Conservation (phyloP, 2,113 vertebrate genomes). For the Gavialis gangeticus region DNA sequence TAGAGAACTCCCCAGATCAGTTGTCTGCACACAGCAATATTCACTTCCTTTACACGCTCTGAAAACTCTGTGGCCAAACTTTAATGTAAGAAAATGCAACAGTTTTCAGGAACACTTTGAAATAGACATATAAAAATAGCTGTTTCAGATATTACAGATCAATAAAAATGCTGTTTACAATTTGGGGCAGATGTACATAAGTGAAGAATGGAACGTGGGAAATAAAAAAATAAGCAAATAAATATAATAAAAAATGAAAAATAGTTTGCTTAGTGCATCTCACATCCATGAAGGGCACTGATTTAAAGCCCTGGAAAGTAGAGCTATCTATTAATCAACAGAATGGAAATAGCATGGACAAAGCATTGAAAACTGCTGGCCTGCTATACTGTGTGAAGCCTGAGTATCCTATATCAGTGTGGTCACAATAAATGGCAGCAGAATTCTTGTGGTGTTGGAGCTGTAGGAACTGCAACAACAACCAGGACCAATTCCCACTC, state of each 20-base stretch:
- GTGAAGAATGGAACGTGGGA: neutral
- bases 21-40: rapidly evolving
- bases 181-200: neutral
- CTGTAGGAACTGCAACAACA: neutral
- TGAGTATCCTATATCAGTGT: neutral
- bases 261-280: neutral
- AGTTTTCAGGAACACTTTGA: neutral
- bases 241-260: neutral
- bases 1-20: neutral
- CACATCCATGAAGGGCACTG: neutral
- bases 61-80: neutral
- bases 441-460: neutral
- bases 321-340: neutral
- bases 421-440: neutral
- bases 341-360: neutral
- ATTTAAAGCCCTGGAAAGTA: rapidly evolving
- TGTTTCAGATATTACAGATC: neutral
- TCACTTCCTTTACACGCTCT: neutral
- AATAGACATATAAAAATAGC: neutral
- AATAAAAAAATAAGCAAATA: neutral
- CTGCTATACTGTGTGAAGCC: too few relatives aligned
- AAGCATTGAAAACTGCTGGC: neutral
- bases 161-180: neutral
- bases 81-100: neutral
- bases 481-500: too few relatives aligned